Conservation (phyloP, 2,888 invertebrate species). For the Hetaerina titia region DNA sequence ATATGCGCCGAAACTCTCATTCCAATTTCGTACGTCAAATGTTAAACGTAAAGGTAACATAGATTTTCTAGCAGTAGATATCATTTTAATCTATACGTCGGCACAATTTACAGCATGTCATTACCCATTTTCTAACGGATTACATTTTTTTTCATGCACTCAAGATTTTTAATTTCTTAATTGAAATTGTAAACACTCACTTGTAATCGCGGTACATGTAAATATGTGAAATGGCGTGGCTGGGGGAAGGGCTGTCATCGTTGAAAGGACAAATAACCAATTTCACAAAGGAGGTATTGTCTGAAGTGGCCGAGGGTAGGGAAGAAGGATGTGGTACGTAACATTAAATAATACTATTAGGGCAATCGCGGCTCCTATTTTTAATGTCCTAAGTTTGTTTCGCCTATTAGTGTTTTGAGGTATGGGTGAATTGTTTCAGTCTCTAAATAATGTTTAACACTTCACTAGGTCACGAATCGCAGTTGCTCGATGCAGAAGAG, state of each 20-base stretch:
- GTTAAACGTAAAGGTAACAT: constrained; percentile 8
- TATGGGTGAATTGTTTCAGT: not conserved
- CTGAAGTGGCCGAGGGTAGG: constrained; percentile 80
- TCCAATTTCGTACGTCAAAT: constrained; percentile 19
- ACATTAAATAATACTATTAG: not conserved
- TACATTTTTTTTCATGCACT: not conserved
- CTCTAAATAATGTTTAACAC: not conserved
- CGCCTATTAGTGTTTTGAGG: not conserved
- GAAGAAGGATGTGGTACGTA: constrained; percentile 81
- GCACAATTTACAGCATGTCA: not conserved
- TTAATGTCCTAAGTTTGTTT: not conserved
- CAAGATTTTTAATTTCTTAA: not conserved
- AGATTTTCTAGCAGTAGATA: constrained; percentile 34
- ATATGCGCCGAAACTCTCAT: not conserved
- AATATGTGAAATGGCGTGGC: constrained; percentile 76
- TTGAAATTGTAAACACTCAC: not conserved
- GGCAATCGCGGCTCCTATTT: not conserved
- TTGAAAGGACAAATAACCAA: constrained; percentile 91
- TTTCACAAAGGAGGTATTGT: constrained; percentile 93
- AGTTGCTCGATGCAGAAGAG: constrained; percentile 75
- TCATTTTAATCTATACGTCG: not conserved
- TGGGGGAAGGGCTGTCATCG: constrained; percentile 78
- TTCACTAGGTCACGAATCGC: constrained; percentile 73
- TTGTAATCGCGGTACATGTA: not conserved
- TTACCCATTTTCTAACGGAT: not conserved